Base-by-base conservation (phyloP, 2,888 invertebrate species). In the Mythimna ferrago region DNA sequence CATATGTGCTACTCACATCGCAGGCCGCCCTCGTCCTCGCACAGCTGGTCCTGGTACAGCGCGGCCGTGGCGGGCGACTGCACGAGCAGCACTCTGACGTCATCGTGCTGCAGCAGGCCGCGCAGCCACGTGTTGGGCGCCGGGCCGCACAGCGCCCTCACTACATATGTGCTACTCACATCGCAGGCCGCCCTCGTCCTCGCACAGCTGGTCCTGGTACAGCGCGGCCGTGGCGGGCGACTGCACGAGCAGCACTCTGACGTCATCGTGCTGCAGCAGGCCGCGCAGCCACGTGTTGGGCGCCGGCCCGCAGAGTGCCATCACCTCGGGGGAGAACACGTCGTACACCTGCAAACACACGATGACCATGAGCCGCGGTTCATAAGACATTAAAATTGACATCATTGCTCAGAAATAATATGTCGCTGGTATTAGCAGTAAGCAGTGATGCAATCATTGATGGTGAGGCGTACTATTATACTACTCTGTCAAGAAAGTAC, bases 21-120 rank as follows among this genome's bases (percentile, higher is more conserved):
- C 9, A 74, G 57, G 2, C 58, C 76, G 7, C 21, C 56, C 14
- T 62, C 51, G 19, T 21, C 26, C 0, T 73, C 71, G 0, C 1
- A 2, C 41, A 57, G 61, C 4, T 65, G 73, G 32, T 65, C 76
- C 38, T 32, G 54, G 82, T 76, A 76, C 16, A 87, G 86, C 76
- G 81, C 77, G 63, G 82, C 84, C 71, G 89, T 85, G 66, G 94
- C 94, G 0, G 94, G 95, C 68, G 93, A 88, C 92, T 94, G 94
- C 89, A 95, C 41, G 11, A 44, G 41, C 41, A 44, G 41, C 41
- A 44, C 41, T 10, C 41, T 10, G 10, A 44, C 41, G 41, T 44
- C 41, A 10, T 11, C 41, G 41, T 11, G 41, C 41, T 10, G 10
- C 41, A 44, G 87, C 86, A 95, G 61, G 62, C 64, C 81, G 68